Conservation (phyloP, 2,797 vertebrate species). For the Lophotriccus pileatus region DNA sequence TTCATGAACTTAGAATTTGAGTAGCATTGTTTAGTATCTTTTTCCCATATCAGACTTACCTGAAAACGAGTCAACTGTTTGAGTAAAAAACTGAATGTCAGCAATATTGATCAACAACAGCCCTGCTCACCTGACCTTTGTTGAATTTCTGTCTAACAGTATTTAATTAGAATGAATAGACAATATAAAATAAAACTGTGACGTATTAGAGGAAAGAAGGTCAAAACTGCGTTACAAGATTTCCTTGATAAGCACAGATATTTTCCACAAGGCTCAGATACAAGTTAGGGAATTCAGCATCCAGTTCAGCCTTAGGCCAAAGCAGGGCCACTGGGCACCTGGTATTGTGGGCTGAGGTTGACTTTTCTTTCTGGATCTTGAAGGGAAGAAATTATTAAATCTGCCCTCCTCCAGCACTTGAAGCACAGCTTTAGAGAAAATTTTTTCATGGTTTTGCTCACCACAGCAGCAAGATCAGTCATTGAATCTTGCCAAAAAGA, state of each 20-base stretch:
- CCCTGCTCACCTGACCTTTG: background rate
- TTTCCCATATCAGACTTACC: background rate
- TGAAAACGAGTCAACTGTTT: background rate
- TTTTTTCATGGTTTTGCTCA: background rate
- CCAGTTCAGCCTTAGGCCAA: background rate
- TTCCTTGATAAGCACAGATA: background rate
- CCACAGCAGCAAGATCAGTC: background rate
- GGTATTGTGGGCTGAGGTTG: background rate
- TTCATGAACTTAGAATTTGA: background rate
- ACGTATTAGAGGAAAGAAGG: background rate
- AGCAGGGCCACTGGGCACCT: background rate
- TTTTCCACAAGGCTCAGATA: background rate
- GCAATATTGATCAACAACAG: background rate
- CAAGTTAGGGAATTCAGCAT: background rate
- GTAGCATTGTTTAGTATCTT: background rate
- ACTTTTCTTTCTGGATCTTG: background rate
- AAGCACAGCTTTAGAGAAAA: background rate
- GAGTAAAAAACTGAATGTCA: background rate
- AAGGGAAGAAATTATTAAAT: background rate
- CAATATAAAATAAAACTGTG: background rate
- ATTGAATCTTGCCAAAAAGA: rapidly evolving
- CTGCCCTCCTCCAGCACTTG: background rate
- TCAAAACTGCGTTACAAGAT: background rate
- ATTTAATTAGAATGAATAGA: background rate
- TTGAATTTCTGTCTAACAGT: background rate